These are phyloP conservation scores for Zosterops pallidus DNA, from an alignment of 2,113 vertebrate species.

Conservation along the genomic window DNA sequence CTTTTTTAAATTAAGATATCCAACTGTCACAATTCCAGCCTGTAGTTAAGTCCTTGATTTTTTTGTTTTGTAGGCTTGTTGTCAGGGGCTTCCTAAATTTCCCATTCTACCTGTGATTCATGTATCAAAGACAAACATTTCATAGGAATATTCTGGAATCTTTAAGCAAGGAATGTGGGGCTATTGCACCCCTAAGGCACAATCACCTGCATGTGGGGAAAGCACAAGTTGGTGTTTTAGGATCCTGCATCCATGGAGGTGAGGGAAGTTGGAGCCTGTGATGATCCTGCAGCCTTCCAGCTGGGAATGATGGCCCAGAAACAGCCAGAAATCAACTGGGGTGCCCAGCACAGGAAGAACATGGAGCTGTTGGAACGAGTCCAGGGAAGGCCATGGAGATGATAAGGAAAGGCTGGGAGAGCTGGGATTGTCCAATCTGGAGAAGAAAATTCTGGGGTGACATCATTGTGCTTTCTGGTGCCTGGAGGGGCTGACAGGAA, in stretches of 20 bases:
- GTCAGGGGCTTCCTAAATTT: neutral
- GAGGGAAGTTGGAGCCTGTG: rapidly evolving
- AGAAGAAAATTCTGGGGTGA: neutral
- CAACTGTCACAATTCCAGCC: neutral
- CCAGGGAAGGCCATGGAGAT: too few species aligned
- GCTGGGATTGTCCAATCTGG: neutral
- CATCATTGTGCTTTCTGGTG: rapidly evolving
- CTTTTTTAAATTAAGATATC: neutral
- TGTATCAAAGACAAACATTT: neutral
- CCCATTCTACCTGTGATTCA: neutral
- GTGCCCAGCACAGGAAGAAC: too few species aligned
- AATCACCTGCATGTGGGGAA: neutral
- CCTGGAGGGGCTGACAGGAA: neutral
- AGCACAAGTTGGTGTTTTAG: neutral
- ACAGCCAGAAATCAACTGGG: neutral
- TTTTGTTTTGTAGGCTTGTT: neutral
- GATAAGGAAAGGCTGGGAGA: neutral
- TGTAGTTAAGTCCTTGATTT: neutral
- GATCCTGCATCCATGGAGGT: neutral
- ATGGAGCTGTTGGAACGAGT: neutral
- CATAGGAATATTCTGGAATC: neutral
- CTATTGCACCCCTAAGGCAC: neutral
- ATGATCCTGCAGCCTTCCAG: neutral
- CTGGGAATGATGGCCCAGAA: neutral
- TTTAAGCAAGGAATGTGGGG: neutral